phyloP scores from a whole-genome alignment of 2,888 invertebrate species.

The Mythimna impura region DNA sequence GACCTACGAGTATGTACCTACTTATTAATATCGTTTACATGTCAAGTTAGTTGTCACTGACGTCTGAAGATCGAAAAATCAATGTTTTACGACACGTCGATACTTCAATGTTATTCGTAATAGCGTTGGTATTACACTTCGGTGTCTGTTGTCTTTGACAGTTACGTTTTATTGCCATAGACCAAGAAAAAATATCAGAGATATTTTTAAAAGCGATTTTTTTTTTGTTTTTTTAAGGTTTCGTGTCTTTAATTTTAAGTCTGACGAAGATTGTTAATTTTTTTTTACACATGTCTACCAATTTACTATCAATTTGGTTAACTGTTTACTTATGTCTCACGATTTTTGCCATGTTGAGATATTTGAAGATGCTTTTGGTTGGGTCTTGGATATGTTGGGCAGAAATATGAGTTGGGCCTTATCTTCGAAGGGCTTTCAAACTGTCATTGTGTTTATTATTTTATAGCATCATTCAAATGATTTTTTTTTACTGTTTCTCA shows the following conservation, averaged over 20 bases:
- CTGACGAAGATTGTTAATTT: neutral
- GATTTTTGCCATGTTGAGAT: no score
- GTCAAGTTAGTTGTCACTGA: slow-evolving; percentile 7
- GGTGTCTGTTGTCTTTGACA: slow-evolving; percentile 22
- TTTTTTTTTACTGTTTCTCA: no score
- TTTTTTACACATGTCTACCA: no score
- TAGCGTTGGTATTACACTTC: slow-evolving; percentile 39
- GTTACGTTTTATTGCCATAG: slow-evolving; percentile 42
- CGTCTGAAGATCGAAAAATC: slow-evolving; percentile 15
- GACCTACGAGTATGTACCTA: neutral
- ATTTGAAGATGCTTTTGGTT: no score
- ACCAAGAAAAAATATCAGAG: slow-evolving; percentile 13
- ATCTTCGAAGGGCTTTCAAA: no score
- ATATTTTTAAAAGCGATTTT: neutral
- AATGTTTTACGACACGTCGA: slow-evolving; percentile 26
- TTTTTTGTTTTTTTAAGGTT: neutral
- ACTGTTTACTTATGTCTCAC: no score
- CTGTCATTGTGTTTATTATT: no score
- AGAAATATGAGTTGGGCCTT: no score
- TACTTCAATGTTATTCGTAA: slow-evolving; percentile 38
- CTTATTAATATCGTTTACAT: neutral
- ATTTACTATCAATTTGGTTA: no score
- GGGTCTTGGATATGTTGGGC: no score
- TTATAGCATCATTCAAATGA: no score
- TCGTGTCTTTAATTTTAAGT: neutral